Conservation (phyloP, 2,113 vertebrate genomes). For the Cheirogaleus medius region DNA sequence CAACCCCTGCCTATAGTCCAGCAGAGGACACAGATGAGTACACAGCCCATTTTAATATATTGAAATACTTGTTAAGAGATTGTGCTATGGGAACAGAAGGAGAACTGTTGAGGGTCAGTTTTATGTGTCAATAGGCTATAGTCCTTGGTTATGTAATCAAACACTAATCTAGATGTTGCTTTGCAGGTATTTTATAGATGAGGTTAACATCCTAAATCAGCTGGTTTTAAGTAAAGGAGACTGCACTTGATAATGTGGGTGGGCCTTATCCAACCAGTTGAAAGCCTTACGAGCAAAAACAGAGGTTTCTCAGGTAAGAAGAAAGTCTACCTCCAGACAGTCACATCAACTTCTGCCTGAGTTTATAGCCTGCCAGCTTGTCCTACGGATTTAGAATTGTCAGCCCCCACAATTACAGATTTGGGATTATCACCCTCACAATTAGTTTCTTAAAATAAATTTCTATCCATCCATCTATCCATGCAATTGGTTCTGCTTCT, state of each 20-base stretch:
- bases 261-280: not conserved
- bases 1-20: not conserved
- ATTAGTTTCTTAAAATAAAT: not conserved
- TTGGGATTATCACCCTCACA: not conserved
- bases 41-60: not conserved
- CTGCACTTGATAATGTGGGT: not conserved
- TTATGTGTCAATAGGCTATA: not conserved
- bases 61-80: not conserved
- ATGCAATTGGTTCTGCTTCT: not conserved
- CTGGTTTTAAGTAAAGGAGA: not conserved
- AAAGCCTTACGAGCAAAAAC: not conserved
- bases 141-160: not conserved
- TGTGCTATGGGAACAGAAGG: too few relatives aligned
- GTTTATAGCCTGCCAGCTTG: not conserved
- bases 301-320: not conserved
- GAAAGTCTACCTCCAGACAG: not conserved
- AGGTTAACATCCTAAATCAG: not conserved
- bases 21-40: not conserved
- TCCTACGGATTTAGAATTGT: not conserved
- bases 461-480: not conserved
- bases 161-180: not conserved
- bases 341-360: not conserved
- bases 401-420: not conserved
- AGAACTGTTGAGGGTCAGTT: not conserved
- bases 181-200: not conserved